A percentile compares a stretch with the other conserved stretches of the same genome.
Evolutionary conservation across 2,888 invertebrate genomes (phyloP).

Genomic region (Drosophila helvetica): DNA sequence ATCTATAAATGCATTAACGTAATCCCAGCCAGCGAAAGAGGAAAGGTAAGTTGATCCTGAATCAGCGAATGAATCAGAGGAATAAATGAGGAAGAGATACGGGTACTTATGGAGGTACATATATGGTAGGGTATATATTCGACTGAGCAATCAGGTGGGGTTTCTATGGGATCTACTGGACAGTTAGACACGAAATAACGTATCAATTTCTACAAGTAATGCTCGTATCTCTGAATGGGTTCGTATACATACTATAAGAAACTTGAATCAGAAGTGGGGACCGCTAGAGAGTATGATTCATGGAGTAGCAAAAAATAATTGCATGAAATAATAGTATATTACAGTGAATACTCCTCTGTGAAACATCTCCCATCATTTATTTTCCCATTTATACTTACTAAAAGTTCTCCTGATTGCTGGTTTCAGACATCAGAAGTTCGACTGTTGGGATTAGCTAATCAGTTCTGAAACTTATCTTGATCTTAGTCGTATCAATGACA

Average conservation of each 20-base stretch:
- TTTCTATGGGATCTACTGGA: background rate
- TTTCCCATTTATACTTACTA: too few relatives aligned
- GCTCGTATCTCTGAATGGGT: too few relatives aligned
- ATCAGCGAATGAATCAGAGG: constrained; percentile 32
- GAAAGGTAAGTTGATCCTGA: constrained; percentile 15
- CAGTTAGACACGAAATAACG: background rate
- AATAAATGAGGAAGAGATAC: constrained; percentile 11
- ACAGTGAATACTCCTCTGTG: too few relatives aligned
- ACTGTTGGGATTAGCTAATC: constrained; percentile 2
- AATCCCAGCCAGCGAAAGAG: constrained; percentile 7
- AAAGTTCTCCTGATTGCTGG: background rate
- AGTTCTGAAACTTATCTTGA: background rate
- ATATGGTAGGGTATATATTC: constrained; percentile 3
- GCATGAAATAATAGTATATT: too few relatives aligned
- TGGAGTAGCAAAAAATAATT: background rate
- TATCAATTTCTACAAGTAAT: too few relatives aligned
- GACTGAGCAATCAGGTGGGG: background rate
- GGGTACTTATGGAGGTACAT: background rate
- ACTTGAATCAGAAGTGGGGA: background rate
- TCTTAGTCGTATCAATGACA: background rate
- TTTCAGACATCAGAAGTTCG: background rate
- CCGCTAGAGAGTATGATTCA: background rate
- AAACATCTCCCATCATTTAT: too few relatives aligned
- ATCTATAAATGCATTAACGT: constrained; percentile 27
- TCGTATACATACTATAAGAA: too few relatives aligned